Conservation (phyloP, 2,113 vertebrate genomes). For the Syngnathus floridae region DNA sequence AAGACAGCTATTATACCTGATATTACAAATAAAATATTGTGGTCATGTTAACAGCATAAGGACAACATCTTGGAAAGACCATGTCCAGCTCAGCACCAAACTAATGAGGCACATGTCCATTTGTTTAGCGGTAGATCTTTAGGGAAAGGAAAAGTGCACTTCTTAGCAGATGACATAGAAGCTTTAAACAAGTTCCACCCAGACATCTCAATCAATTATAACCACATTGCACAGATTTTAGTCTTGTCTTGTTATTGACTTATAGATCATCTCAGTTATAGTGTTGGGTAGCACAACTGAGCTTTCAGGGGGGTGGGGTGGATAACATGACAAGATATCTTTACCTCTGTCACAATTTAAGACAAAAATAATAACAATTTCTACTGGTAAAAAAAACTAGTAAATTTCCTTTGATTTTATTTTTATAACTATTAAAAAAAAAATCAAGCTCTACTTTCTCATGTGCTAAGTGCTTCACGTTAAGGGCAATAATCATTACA, state of each 20-base stretch:
- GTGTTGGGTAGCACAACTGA: slow-evolving; percentile 67
- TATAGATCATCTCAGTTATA: slow-evolving; percentile 72
- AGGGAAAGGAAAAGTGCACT: slow-evolving; percentile 75
- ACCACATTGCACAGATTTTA: slow-evolving; percentile 79
- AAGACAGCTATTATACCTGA: background rate
- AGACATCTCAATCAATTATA: slow-evolving; percentile 84
- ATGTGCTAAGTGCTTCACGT: slow-evolving; percentile 71
- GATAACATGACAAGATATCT: slow-evolving; percentile 42
- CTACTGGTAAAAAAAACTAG: slow-evolving; percentile 33
- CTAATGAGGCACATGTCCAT: slow-evolving; percentile 70
- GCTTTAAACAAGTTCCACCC: slow-evolving; percentile 75
- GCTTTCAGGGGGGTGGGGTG: slow-evolving; percentile 64
- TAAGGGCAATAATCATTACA: slow-evolving; percentile 90
- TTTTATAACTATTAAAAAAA: slow-evolving; percentile 39
- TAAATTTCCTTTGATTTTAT: slow-evolving; percentile 47
- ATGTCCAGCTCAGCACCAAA: slow-evolving; percentile 57
- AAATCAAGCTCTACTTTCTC: slow-evolving; percentile 61
- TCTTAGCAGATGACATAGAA: slow-evolving; percentile 78
- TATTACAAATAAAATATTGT: slow-evolving; percentile 57
- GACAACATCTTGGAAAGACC: slow-evolving; percentile 55
- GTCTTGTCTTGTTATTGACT: slow-evolving; percentile 77
- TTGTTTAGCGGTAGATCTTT: slow-evolving; percentile 71
- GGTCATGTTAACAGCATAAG: slow-evolving; percentile 60
- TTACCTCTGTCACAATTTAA: slow-evolving; percentile 24
- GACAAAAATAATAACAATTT: slow-evolving; percentile 43